phyloP scores from a whole-genome alignment of 2,888 invertebrate genomes.

The Napeogenes sylphis region DNA sequence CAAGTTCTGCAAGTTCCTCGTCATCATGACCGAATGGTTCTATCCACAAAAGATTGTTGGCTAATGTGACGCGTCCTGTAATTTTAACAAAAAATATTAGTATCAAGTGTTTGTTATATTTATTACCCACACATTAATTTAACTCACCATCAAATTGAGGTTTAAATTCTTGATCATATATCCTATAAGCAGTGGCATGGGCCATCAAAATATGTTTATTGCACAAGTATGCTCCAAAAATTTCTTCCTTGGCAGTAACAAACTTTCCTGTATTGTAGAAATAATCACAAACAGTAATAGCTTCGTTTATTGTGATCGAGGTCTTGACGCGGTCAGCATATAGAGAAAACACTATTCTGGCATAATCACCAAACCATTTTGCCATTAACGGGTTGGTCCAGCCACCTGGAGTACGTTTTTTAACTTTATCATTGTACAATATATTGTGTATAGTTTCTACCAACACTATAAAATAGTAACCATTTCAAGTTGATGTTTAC shows the following conservation, averaged over 20 bases:
- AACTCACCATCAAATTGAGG: slow-evolving; percentile 62
- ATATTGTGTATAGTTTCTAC: too few relatives aligned
- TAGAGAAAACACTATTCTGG: slow-evolving; percentile 71
- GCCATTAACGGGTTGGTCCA: slow-evolving; percentile 81
- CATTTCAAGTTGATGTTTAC: too few relatives aligned
- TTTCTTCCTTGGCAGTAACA: slow-evolving; percentile 55
- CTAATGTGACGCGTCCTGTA: slow-evolving; percentile 38
- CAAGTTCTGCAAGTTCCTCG: slow-evolving; percentile 35
- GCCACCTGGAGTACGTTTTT: slow-evolving; percentile 63
- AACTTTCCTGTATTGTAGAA: slow-evolving; percentile 58
- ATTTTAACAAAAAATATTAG: slow-evolving; percentile 3
- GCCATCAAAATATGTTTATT: slow-evolving; percentile 81
- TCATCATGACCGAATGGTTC: slow-evolving; percentile 32
- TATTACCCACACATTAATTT: not conserved
- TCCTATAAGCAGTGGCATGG: slow-evolving; percentile 80
- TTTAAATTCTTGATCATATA: slow-evolving; percentile 78
- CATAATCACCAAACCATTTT: slow-evolving; percentile 80
- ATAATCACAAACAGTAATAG: slow-evolving; percentile 57
- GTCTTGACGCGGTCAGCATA: slow-evolving; percentile 79
- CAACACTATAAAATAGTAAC: too few relatives aligned
- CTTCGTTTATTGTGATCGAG: slow-evolving; percentile 87
- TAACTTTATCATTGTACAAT: too few relatives aligned
- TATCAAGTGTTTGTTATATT: not conserved
- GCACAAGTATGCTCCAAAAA: slow-evolving; percentile 77
- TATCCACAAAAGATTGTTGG: slow-evolving; percentile 39